Evolutionary conservation across 2,888 invertebrate genomes (phyloP), one percentile per base, ranked within the genome.

Genomic region (Polydrusus pterygomalis): DNA sequence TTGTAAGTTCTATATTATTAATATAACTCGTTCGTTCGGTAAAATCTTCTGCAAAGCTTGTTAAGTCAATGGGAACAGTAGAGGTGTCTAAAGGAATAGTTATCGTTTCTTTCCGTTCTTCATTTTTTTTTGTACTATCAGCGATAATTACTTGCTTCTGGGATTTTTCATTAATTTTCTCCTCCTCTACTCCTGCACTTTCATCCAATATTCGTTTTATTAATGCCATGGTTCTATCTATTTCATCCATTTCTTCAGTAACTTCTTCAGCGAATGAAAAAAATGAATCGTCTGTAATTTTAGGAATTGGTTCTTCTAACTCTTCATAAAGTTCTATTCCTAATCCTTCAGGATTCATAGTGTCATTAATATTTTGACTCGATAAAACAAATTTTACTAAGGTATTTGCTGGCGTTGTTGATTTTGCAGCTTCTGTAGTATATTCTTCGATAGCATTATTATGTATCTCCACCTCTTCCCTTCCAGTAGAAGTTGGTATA

Each of bases 191-290:
- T 11, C 25, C 5, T 30, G 1, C 15, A 15, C 18, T 18, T 43
- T 68, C 68, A 9, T 25, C 2, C 17, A 60, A 60, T 17, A 60
- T 60, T 17, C 38, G 15, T 60, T 60, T 60, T 10, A 60, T 40
- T 18, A 60, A 11, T 18, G 38, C 18, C 9, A 60, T 8, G 3
- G 38, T 7, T 38, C 58, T 15, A 11, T 60, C 58, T 15, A 60
- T 38, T 18, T 38, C 38, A 60, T 58, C 58, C 58, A 58, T 34
- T 2, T 34, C 58, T 15, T 58, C 34, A 18, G 17, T 2, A 18
- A 18, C 11, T 20, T 10, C 9, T 20, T n/a, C n/a, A n/a, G n/a
- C n/a, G n/a, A n/a, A n/a, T n/a, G n/a, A 7, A 30, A 25, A 1
- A n/a, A 54, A 54, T 30, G 51, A 11, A 6, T n/a, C 8, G 1